Evolutionary conservation across 2,888 invertebrate species (phyloP), one percentile per base, ranked within the genome.

Genomic region (Euplexia lucipara): DNA sequence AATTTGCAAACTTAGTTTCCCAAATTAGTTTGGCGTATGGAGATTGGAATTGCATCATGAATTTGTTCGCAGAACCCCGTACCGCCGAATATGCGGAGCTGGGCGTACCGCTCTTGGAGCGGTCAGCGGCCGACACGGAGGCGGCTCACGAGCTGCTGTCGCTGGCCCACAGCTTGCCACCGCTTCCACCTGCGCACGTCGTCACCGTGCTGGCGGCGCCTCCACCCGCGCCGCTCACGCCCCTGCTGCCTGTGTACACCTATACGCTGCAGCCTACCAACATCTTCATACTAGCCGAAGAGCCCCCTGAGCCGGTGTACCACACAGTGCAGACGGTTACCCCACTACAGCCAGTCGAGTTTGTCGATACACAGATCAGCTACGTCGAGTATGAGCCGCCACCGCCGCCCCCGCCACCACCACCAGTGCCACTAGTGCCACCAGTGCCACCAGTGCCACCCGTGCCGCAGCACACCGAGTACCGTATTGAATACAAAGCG

Each of bases 111-210:
- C 41, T 90, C 66, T 94, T 93, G n/a, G 95, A 96, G 85, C 96
- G 97, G 57, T 97, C 97, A 80, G 96, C 97, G 30, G 98, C 98
- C 85, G 98, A 98, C 91, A 98, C 98, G 10, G 98, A 98, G 93
- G 98, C 98, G 35, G 98, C 98, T 0, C 98, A 98, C 89, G 98
- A 97, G 89, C 95, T 97, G 70, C 93, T 97, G 32, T 97, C 97
- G 49, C 92, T 98, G 37, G 97, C 97, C 2, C 97, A 98, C 82
- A 97, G 98, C 79, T 90, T 97, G 83, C 98, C 98, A 14, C 98
- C 97, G 16, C 95, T 97, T 75, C 97, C 97, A 52, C 97, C 97
- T 34, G 96, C 97, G 78, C 96, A 97, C 20, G 96, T 97, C 32
- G 78, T 89, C 73, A 87, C 89, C 47, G 85, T 90, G 65, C 79